These are phyloP conservation scores for Ophioninae sp. DNA, from an alignment of 2,888 invertebrate genomes.

Conservation along the genomic window DNA sequence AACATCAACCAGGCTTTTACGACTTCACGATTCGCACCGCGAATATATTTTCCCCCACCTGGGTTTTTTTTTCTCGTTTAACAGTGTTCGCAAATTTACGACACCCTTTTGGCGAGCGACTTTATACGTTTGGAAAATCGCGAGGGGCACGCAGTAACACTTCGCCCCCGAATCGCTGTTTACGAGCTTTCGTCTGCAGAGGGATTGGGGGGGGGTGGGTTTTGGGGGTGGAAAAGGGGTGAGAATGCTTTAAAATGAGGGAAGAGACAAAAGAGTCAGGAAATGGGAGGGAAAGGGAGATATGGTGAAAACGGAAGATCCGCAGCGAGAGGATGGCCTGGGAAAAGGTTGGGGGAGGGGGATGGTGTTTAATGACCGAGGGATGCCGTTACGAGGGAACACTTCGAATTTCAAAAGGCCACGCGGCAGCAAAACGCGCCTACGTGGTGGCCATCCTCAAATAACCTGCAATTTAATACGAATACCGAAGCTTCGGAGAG, in stretches of 20 bases:
- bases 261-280: constrained; percentile 11
- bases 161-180: constrained; percentile 38
- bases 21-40: constrained; percentile 9
- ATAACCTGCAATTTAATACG: constrained; percentile 38
- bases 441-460: constrained; percentile 37
- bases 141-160: constrained; percentile 1
- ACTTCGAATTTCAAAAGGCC: constrained; percentile 52
- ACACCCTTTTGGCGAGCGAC: constrained; percentile 1
- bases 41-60: not conserved
- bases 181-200: constrained; percentile 30
- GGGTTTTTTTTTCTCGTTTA: not conserved
- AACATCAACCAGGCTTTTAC: not conserved
- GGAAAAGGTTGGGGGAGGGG: not conserved
- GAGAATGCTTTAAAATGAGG: constrained; percentile 19
- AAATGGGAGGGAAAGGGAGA: constrained; percentile 11
- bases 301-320: constrained; percentile 18
- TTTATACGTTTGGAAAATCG: constrained; percentile 27
- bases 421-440: constrained; percentile 37
- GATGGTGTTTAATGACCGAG: constrained; percentile 54
- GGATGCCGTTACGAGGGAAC: constrained; percentile 51
- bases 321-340: constrained; percentile 13
- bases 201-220: not conserved
- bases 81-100: not conserved
- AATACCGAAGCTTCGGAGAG: not conserved
- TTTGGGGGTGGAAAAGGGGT: not conserved